A percentile compares a stretch with the other conserved stretches of the same genome.
Conservation (phyloP, 2,888 invertebrate species). For the Heliothis peltigera region DNA sequence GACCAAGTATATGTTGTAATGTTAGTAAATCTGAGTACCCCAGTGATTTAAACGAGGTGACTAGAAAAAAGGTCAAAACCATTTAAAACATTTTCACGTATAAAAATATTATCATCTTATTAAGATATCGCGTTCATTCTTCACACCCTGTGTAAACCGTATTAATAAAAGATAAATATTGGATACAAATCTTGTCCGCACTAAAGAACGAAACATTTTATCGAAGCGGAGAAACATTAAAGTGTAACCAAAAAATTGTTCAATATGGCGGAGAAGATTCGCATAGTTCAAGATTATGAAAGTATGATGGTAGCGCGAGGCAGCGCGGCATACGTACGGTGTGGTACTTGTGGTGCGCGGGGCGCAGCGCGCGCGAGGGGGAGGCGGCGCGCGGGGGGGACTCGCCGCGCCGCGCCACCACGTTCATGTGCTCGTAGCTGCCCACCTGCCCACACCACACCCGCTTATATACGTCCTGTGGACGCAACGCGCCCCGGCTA, state of each 20-base stretch:
- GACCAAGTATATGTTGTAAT: not conserved
- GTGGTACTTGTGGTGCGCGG: slow-evolving; percentile 97
- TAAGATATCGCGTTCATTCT: not conserved
- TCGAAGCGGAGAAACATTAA: too few relatives aligned
- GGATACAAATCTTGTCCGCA: not conserved
- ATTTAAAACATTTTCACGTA: too few relatives aligned
- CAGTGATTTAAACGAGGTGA: not conserved
- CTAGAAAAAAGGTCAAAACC: not conserved
- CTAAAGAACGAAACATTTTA: not conserved
- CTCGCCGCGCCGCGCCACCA: slow-evolving; percentile 93
- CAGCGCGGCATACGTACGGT: slow-evolving; percentile 92
- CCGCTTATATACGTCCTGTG: slow-evolving; percentile 55
- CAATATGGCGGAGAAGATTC: not conserved
- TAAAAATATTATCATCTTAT: not conserved
- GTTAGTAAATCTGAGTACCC: not conserved
- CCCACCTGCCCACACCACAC: slow-evolving; percentile 91
- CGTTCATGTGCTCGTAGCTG: slow-evolving; percentile 98
- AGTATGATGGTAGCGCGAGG: too few relatives aligned
- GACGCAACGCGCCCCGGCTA: slow-evolving; percentile 4
- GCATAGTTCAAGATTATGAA: not conserved
- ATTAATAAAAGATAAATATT: not conserved
- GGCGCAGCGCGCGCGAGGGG: slow-evolving; percentile 95
- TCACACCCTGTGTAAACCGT: not conserved
- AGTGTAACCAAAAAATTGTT: too few relatives aligned
- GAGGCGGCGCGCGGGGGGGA: slow-evolving; percentile 97